Evolutionary conservation across 2,113 vertebrate genomes (phyloP).

Genomic region (Hemibagrus wyckioides): DNA sequence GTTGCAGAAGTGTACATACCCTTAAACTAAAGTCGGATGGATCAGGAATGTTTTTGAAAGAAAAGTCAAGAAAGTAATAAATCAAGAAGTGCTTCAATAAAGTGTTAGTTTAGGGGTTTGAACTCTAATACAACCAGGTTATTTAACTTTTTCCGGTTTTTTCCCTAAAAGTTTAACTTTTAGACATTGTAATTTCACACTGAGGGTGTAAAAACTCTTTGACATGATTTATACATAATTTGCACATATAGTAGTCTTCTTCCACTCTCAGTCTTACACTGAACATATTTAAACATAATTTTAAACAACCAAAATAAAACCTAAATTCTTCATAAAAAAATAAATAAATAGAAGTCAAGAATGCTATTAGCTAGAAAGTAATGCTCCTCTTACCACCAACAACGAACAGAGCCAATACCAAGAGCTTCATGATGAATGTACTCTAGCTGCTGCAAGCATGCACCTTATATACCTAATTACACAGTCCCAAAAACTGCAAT

Average conservation of each 20-base stretch:
- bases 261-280: not conserved
- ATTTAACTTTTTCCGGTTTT: no score
- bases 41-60: no score
- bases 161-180: no score
- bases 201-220: no score
- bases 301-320: not conserved
- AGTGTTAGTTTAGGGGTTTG: no score
- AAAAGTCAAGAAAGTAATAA: not conserved
- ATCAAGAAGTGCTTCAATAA: not conserved
- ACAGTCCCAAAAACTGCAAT: not conserved
- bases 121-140: no score
- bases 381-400: conserved; percentile 69
- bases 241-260: not conserved
- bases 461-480: conserved; percentile 56
- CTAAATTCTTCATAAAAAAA: conserved; percentile 2
- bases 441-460: not conserved
- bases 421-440: conserved; percentile 68
- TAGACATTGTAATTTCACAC: no score
- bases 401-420: conserved; percentile 74
- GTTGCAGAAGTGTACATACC: no score
- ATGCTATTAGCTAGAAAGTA: not conserved
- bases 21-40: no score
- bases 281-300: not conserved
- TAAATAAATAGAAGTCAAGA: not conserved
- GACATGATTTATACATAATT: not conserved